Base-by-base conservation (phyloP, 2,797 vertebrate genomes). In the Limnodromus scolopaceus region DNA sequence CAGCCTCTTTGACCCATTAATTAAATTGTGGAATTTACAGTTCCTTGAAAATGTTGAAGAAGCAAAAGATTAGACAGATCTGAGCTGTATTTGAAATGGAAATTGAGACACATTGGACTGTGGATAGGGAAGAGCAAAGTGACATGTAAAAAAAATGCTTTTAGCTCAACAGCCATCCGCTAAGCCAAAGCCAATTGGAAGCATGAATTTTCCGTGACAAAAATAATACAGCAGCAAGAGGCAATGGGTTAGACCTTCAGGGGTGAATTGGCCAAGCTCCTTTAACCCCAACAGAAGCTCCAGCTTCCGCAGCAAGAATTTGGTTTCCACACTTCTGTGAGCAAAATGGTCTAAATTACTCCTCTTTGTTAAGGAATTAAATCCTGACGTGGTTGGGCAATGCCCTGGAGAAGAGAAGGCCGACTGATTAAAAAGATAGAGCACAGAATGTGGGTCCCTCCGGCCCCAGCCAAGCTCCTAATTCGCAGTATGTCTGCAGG, bases 11-110 rank as follows among this genome's bases (percentile, higher is more conserved):
- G 95, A 97, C 94, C 95, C 76, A 82, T 91, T 97, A 97, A 98
- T 98, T 98, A 98, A 97, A 97, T 96, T 79, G 88, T 93, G 68
- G 79, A 95, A 96, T 93, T 97, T 92, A 92, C 84, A 97, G 65
- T 78, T 93, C 57, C 96, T 93, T 97, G 88, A 95, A 97, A 93
- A 93, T 93, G 89, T 94, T 88, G 76, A 97, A 85, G 90, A 94
- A 96, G 95, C 65, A 92, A 91, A 89, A 96, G 92, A 95, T 96
- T 83, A 97, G 86, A 91, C 93, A 87, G 89, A 94, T 95, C 79
- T 74, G 91, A 96, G 71, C 84, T 93, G 61, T 80, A 81, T 96
- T 97, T 97, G 86, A 98, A 97, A 96, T 95, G 71, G 75, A 92
- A 97, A 96, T 96, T 86, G 82, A 95, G 74, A 86, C 87, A 92